Conservation (phyloP, 2,113 vertebrate species). For the Boulengeromyrus knoepffleri region DNA sequence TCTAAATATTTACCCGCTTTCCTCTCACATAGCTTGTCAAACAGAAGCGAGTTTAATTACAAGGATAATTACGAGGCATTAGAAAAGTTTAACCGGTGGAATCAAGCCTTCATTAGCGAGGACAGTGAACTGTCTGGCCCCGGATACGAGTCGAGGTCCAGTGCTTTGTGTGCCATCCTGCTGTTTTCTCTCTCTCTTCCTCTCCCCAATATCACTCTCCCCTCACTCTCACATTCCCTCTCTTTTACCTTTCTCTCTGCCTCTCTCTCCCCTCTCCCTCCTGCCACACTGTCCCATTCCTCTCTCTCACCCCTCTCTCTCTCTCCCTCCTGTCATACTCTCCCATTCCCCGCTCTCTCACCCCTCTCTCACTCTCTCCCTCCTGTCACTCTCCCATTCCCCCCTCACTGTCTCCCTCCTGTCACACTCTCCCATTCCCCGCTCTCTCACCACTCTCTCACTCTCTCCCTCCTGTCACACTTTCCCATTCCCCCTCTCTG, state of each 20-base stretch:
- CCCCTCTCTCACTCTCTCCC: background rate
- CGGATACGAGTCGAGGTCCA: background rate
- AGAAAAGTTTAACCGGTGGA: constrained; percentile 9
- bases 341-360: background rate
- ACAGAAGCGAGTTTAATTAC: constrained; percentile 27
- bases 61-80: constrained; percentile 18
- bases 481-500: background rate
- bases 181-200: background rate
- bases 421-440: background rate
- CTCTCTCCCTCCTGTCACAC: background rate
- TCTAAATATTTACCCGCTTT: background rate
- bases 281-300: background rate
- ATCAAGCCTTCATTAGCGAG: constrained; percentile 32
- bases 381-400: background rate
- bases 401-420: background rate
- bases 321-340: background rate
- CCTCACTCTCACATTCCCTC: background rate
- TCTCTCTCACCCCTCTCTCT: too few relatives aligned
- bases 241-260: background rate
- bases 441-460: too few relatives aligned
- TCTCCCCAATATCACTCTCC: background rate
- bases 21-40: constrained; percentile 1
- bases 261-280: background rate
- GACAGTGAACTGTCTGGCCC: background rate
- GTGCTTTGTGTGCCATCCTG: background rate